Evolutionary conservation across 1,140 invertebrate species (phyloP).

Genomic region (Caligus rogercresseyi): DNA sequence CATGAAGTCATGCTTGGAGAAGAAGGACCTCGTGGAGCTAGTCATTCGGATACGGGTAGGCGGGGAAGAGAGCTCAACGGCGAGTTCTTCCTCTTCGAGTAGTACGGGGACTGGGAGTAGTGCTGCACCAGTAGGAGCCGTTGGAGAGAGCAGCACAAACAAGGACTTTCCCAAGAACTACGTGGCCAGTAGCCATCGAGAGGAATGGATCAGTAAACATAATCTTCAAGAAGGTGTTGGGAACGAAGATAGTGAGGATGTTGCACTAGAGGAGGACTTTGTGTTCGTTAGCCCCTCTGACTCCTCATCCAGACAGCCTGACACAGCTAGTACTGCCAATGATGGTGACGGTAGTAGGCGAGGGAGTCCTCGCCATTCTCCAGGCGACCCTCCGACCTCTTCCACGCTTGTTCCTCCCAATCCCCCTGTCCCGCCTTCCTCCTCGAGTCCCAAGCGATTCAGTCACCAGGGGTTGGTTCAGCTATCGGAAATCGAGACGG

Average conservation of each 20-base stretch:
- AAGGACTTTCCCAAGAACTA: conserved; percentile 12
- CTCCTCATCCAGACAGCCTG: too few relatives aligned
- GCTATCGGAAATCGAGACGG: conserved; percentile 16
- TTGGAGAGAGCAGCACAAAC: background rate
- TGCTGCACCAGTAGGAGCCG: background rate
- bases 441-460: conserved; percentile 12
- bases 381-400: background rate
- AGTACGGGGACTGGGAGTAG: too few relatives aligned
- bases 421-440: too few relatives aligned
- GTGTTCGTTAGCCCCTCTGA: background rate
- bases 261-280: background rate
- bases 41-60: background rate
- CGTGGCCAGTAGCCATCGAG: conserved; percentile 7
- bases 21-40: conserved; percentile 14
- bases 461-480: conserved; percentile 12
- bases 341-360: background rate
- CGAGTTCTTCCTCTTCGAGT: background rate
- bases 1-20: conserved; percentile 15
- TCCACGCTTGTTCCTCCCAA: background rate
- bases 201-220: conserved; percentile 2
- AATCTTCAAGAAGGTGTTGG: background rate
- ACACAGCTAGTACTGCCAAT: background rate
- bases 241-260: too few relatives aligned
- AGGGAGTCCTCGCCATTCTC: background rate
- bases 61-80: background rate